Evolutionary conservation across 2,888 invertebrate species (phyloP).

Genomic region (Phortica okadai): DNA sequence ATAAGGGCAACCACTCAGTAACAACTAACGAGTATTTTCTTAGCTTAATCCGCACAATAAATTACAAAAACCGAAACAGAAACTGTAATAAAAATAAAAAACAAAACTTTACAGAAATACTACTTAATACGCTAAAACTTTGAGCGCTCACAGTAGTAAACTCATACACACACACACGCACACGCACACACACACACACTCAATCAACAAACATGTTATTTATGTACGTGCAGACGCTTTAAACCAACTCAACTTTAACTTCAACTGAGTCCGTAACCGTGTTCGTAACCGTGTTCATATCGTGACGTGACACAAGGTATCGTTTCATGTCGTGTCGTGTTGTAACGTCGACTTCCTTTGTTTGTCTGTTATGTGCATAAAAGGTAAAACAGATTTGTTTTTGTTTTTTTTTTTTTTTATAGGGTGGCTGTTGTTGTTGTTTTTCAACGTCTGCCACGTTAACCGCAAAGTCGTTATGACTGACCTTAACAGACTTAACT

Average conservation of each 20-base stretch:
- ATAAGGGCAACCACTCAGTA: neutral
- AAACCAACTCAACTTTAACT: neutral
- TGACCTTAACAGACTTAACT: neutral
- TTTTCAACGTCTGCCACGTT: neutral
- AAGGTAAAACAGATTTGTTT: neutral
- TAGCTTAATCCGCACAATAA: constrained; percentile 22
- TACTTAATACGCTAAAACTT: neutral
- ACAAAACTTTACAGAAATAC: constrained; percentile 25
- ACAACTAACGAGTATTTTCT: neutral
- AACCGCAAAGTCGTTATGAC: constrained; percentile 5
- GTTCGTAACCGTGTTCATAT: neutral
- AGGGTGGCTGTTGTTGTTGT: neutral
- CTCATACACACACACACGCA: neutral
- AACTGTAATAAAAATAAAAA: constrained; percentile 27
- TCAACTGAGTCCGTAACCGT: neutral
- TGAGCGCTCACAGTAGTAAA: neutral
- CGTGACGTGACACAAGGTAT: neutral
- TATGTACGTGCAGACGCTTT: neutral
- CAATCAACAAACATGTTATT: constrained; percentile 26
- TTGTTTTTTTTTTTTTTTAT: neutral
- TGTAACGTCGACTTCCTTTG: no score
- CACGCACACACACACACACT: neutral
- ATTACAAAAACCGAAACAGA: constrained; percentile 14
- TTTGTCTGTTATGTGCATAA: neutral
- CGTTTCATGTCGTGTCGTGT: neutral